These are phyloP conservation scores for Zosterops pallidus DNA, from an alignment of 2,113 vertebrate species.

Conservation along the genomic window DNA sequence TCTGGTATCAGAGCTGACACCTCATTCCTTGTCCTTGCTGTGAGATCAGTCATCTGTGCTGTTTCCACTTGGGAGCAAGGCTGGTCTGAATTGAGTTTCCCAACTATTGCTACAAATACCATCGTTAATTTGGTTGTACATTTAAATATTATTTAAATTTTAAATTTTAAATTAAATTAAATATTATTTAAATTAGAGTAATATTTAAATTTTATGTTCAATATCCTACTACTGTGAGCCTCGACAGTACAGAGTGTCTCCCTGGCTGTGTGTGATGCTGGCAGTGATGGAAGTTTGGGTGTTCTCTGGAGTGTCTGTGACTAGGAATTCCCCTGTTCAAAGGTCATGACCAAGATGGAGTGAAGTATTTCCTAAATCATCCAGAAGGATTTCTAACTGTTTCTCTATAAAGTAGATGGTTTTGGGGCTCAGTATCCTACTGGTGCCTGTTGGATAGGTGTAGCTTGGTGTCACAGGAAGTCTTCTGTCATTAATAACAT, in stretches of 20 bases:
- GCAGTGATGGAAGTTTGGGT: neutral
- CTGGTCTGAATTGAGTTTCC: neutral
- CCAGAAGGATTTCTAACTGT: neutral
- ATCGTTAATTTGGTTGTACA: neutral
- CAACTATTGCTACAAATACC: fast-evolving
- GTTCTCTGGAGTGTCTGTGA: neutral
- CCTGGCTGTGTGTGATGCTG: neutral
- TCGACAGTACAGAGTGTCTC: neutral
- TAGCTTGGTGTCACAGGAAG: neutral
- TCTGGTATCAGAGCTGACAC: neutral
- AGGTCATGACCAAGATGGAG: neutral
- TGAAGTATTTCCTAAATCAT: neutral
- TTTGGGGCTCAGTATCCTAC: neutral
- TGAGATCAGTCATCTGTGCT: neutral
- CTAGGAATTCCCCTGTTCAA: neutral
- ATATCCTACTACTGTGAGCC: neutral
- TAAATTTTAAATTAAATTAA: too few relatives aligned
- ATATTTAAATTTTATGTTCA: neutral
- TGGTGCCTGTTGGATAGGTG: neutral
- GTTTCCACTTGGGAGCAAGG: neutral
- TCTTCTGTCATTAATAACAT: neutral
- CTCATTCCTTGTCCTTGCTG: neutral
- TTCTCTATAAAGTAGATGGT: neutral
- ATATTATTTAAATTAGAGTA: neutral
- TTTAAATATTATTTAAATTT: too few relatives aligned